Evolutionary conservation across 2,113 vertebrate genomes (phyloP), one percentile per base, ranked within the genome.

Genomic region (Python bivittatus): DNA sequence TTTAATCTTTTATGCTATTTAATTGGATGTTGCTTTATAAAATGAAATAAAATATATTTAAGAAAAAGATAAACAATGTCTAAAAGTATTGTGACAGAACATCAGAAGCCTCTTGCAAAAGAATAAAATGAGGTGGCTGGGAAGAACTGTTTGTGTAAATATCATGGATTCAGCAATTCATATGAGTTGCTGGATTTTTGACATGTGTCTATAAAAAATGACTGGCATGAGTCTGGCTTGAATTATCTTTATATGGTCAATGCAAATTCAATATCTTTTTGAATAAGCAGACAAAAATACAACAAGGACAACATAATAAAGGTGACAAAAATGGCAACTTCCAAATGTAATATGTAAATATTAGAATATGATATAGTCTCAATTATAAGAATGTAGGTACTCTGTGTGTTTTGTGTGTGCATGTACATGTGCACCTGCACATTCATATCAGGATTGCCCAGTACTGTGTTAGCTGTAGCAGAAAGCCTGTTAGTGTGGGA

Each of bases 1-100:
- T 54, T 90, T 54, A 72, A 72, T 89, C 4, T 72, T 79, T 90
- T n/a, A 53, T 90, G 48, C 33, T 90, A 25, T 90, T 89, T 22
- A 79, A 90, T 56, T 90, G 23, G 33, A 84, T 23, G 27, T 42
- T 17, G 13, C 33, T 64, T 85, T 52, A 58, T 84, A 61, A 53
- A 33, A 23, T 72, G 60, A 61, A 88, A 84, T 84, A 25, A 48
- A 72, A 44, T 13, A 91, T n/a, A 20, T 11, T 27, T 44, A 52
- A 15, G 1, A 6, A 91, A 64, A 61, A 61, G 23, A 20, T 38
- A 68, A 33, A 53, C 44, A 64, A 72, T 44, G 13, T 42, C 33
- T 38, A 79, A 56, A 84, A 72, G 56, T 79, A 56, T 23, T 88
- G n/a, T 20, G 53, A 22, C 15, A 42, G 20, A 68, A 22, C 2